These are phyloP conservation scores for Hyperoplus lanceolatus DNA, from an alignment of 2,797 vertebrate species.

Conservation along the genomic window DNA sequence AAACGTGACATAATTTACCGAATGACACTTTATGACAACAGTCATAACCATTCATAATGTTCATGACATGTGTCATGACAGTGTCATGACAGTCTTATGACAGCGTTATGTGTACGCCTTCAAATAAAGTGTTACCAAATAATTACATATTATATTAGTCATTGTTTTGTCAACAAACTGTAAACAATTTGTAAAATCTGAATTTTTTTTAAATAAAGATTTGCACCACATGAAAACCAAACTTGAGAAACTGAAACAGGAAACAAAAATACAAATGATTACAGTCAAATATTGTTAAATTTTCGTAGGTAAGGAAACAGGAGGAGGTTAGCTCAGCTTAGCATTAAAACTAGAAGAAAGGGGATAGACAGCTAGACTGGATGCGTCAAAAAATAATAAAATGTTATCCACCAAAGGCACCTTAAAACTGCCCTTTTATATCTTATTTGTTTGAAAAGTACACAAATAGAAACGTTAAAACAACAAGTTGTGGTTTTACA, in stretches of 20 bases:
- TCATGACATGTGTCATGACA: no score
- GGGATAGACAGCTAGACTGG: not conserved
- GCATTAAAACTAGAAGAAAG: not conserved
- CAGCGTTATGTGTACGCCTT: no score
- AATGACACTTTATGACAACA: no score
- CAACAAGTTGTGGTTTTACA: not conserved
- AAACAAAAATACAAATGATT: constrained; percentile 5
- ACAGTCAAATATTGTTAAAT: not conserved
- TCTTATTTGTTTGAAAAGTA: not conserved
- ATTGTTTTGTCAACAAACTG: not conserved
- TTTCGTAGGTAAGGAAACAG: not conserved
- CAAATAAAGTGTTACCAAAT: no score
- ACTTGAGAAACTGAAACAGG: not conserved
- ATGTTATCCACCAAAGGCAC: not conserved
- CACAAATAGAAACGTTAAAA: not conserved
- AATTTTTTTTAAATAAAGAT: not conserved
- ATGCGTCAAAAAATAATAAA: not conserved
- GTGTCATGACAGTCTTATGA: no score
- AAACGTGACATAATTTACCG: no score
- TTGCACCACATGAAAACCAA: not conserved
- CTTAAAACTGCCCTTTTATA: not conserved
- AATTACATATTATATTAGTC: not conserved
- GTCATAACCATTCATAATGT: no score
- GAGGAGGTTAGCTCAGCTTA: not conserved
- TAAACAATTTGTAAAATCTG: not conserved